A percentile compares a stretch with the other conserved stretches of the same genome.
Conservation (phyloP, 2,113 vertebrate species). For the Panurus biarmicus region DNA sequence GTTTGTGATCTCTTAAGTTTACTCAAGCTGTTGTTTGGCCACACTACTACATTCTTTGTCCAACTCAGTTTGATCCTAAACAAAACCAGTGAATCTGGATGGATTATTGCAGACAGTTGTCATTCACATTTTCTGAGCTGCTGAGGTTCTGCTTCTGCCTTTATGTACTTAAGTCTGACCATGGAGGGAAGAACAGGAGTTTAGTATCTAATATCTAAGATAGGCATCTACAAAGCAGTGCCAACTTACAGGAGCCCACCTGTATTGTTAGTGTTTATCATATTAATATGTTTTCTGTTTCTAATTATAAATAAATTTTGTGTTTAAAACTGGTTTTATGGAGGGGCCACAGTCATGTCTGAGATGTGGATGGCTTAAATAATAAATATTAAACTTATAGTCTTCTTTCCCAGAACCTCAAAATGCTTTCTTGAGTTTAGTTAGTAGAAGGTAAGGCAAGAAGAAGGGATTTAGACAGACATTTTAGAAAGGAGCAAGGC, state of each 20-base stretch:
- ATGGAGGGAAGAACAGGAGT: neutral
- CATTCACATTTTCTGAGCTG: neutral
- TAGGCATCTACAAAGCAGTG: neutral
- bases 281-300: neutral
- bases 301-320: neutral
- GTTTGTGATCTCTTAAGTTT: neutral
- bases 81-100: neutral
- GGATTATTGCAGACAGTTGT: neutral
- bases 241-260: neutral
- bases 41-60: neutral
- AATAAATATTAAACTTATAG: neutral
- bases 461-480: neutral
- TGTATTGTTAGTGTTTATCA: neutral
- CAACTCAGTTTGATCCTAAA: neutral
- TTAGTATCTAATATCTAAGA: neutral
- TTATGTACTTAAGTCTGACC: neutral
- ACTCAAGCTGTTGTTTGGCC: neutral
- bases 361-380: neutral
- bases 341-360: neutral
- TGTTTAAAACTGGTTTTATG: neutral
- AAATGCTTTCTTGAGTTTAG: neutral
- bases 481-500: neutral
- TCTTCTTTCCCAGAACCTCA: neutral
- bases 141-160: neutral
- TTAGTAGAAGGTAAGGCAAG: neutral